phyloP scores from a whole-genome alignment of 2,113 vertebrate genomes.

The Platysternon megacephalum region DNA sequence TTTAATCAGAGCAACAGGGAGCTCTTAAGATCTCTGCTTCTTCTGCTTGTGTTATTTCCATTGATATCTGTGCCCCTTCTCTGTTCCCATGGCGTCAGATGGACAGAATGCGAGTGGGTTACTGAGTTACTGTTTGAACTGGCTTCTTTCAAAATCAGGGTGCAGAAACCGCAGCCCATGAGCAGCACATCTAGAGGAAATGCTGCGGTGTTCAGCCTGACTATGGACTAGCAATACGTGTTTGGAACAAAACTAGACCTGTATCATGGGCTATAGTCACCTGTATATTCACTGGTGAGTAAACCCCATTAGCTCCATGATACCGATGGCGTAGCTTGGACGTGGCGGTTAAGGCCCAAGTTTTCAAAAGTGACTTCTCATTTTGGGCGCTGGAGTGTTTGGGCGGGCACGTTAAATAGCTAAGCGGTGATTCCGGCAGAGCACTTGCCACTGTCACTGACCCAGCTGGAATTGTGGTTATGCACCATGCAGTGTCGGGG shows the following conservation, averaged over 20 bases:
- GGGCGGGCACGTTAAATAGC: background rate
- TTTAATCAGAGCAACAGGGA: background rate
- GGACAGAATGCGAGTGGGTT: background rate
- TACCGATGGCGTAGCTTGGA: background rate
- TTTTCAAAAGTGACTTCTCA: background rate
- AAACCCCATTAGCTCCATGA: background rate
- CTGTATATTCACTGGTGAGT: background rate
- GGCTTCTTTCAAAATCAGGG: background rate
- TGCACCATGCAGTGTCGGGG: background rate
- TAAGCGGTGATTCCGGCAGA: background rate
- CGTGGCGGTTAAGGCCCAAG: background rate
- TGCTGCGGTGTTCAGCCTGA: background rate
- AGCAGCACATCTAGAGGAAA: background rate
- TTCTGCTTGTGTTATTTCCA: background rate
- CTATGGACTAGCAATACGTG: background rate
- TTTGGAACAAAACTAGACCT: background rate
- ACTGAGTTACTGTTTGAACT: background rate
- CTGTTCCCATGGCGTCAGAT: rapidly evolving
- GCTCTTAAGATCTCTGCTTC: background rate
- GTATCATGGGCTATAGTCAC: background rate
- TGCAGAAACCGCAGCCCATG: background rate
- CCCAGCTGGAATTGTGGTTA: background rate
- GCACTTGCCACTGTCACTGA: background rate
- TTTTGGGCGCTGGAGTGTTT: background rate
- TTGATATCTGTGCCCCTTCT: background rate